phyloP scores from a whole-genome alignment of 2,797 vertebrate species.

The Denticeps clupeoides region DNA sequence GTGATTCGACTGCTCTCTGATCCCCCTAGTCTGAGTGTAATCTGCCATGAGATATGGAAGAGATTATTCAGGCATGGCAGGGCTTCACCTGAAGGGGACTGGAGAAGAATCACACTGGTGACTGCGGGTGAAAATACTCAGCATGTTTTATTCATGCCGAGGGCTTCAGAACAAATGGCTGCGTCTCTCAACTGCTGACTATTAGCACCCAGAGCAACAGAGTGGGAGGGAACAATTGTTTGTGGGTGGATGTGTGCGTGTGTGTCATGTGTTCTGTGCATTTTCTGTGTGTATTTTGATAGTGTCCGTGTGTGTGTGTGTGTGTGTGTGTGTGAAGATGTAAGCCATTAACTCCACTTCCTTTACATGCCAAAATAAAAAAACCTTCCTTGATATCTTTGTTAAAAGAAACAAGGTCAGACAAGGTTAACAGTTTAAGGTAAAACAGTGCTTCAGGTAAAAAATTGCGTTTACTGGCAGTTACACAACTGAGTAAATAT shows the following conservation, averaged over 20 bases:
- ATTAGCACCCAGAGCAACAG: not conserved
- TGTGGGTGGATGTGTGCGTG: not conserved
- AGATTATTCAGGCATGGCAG: not conserved
- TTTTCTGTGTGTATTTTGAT: too few relatives aligned
- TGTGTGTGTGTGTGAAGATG: not conserved
- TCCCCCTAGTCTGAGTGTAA: not conserved
- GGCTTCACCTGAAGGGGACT: not conserved
- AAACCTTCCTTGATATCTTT: too few relatives aligned
- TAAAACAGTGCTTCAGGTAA: too few relatives aligned
- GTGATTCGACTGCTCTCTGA: not conserved
- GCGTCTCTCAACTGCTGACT: too few relatives aligned
- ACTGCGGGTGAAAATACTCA: not conserved
- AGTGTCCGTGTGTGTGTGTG: not conserved
- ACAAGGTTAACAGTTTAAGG: too few relatives aligned
- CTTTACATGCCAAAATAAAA: too few relatives aligned
- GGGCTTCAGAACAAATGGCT: constrained; percentile 3
- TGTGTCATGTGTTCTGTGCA: not conserved
- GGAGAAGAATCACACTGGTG: not conserved
- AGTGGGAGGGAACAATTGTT: not conserved
- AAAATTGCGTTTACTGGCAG: too few relatives aligned
- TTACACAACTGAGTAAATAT: too few relatives aligned
- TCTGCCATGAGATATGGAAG: not conserved
- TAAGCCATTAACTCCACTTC: too few relatives aligned
- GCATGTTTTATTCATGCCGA: constrained; percentile 3
- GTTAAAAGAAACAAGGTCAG: too few relatives aligned